phyloP scores from a whole-genome alignment of 2,888 invertebrate species.

The Allygus modestus region DNA sequence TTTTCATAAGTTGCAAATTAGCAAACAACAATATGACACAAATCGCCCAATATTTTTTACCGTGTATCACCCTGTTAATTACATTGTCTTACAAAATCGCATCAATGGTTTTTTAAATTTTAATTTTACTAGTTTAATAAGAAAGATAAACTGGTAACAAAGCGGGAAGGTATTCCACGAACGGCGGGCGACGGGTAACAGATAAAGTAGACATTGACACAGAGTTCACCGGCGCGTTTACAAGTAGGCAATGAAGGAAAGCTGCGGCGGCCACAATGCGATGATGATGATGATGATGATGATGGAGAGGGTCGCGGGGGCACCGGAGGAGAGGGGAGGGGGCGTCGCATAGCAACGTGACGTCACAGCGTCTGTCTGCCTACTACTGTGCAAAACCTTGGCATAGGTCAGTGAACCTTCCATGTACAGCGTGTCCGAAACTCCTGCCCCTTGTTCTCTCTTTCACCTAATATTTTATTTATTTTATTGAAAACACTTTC shows the following conservation, averaged over 20 bases:
- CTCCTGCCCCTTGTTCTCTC: conserved; percentile 22
- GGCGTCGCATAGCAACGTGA: conserved; percentile 3
- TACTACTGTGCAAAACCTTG: conserved; percentile 60
- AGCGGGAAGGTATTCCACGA: too few species aligned
- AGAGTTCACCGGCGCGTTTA: neutral
- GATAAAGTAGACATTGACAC: conserved; percentile 30
- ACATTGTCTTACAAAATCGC: too few species aligned
- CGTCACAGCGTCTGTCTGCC: conserved; percentile 53
- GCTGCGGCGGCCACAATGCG: neutral
- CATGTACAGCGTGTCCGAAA: conserved; percentile 53
- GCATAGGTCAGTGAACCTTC: conserved; percentile 60
- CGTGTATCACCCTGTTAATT: too few species aligned
- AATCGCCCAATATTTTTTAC: too few species aligned
- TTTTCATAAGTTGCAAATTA: too few species aligned
- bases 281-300: conserved; percentile 14
- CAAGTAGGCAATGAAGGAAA: neutral
- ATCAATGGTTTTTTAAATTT: too few species aligned
- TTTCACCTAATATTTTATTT: conserved; percentile 6
- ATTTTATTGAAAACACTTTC: neutral
- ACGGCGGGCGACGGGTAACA: too few species aligned
- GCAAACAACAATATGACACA: too few species aligned
- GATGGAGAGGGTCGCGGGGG: neutral
- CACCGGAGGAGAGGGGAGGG: neutral
- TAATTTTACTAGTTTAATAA: too few species aligned
- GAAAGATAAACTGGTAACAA: too few species aligned